Conservation (phyloP, 2,113 vertebrate genomes). For the Gymnocephalus cernua region DNA sequence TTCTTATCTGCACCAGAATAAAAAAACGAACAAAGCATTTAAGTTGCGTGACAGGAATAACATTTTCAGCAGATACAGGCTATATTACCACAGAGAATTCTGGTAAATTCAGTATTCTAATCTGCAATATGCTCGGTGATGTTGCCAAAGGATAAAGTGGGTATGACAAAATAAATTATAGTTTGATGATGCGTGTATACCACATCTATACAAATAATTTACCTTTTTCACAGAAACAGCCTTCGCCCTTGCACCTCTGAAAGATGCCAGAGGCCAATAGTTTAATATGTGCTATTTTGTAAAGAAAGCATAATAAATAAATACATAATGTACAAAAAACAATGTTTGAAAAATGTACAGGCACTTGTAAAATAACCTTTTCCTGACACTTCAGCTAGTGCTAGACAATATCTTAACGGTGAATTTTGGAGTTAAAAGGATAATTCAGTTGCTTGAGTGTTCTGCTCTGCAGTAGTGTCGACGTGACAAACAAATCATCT, state of each 20-base stretch:
- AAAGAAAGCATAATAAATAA: conserved; percentile 78
- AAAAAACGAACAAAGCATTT: neutral
- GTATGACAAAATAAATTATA: conserved; percentile 78
- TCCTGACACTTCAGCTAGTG: conserved; percentile 29
- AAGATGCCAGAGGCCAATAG: conserved; percentile 62
- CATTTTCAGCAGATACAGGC: neutral
- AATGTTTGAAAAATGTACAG: conserved; percentile 65
- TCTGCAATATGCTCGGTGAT: conserved; percentile 12
- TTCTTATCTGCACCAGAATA: conserved; percentile 18
- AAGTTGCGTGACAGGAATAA: conserved; percentile 9
- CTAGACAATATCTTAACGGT: conserved; percentile 11
- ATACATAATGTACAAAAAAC: conserved; percentile 77
- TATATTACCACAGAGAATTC: conserved; percentile 1
- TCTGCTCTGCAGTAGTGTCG: conserved; percentile 17
- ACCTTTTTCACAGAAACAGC: conserved; percentile 75
- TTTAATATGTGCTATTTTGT: conserved; percentile 52
- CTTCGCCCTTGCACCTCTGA: conserved; percentile 56
- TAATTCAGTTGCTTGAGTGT: neutral
- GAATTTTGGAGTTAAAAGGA: conserved; percentile 4
- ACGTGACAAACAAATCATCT: conserved; percentile 43
- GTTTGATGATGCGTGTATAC: conserved; percentile 56
- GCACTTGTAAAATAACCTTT: conserved; percentile 71
- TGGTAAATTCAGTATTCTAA: neutral
- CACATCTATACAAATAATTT: conserved; percentile 79
- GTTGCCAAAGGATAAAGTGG: conserved; percentile 34